Evolutionary conservation across 2,113 vertebrate genomes (phyloP).

Genomic region (Sminthopsis crassicaudata): DNA sequence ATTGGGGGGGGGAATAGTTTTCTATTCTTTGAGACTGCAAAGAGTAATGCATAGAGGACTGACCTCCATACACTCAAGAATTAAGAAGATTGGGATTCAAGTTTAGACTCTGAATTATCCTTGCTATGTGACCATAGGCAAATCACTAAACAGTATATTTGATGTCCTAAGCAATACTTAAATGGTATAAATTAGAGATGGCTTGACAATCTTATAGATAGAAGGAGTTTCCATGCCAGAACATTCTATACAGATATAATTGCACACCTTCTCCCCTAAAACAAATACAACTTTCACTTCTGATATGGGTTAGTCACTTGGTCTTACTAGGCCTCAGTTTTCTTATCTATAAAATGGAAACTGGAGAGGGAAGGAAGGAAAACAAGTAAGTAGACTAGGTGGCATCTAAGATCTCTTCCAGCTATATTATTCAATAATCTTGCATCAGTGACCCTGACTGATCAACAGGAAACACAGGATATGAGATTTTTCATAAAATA

Average conservation of each 20-base stretch:
- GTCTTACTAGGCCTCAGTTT: neutral
- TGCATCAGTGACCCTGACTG: conserved; percentile 24
- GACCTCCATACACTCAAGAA: neutral
- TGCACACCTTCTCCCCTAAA: neutral
- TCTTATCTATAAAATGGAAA: neutral
- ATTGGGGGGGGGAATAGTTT: neutral
- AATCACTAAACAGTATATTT: neutral
- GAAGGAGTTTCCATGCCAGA: neutral
- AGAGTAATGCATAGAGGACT: neutral
- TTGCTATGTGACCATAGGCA: neutral
- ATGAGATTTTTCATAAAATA: conserved; percentile 49
- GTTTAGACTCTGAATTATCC: neutral
- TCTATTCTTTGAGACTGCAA: neutral
- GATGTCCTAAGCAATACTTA: neutral
- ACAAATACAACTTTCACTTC: neutral
- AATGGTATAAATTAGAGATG: neutral
- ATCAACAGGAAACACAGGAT: conserved; percentile 55
- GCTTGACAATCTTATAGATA: neutral
- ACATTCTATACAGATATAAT: neutral
- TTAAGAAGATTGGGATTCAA: neutral
- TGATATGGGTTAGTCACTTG: neutral
- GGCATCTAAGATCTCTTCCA: neutral
- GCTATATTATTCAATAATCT: neutral
- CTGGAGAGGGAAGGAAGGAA: neutral
- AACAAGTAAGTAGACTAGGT: neutral